Percentiles rank a stretch among this genome's conserved stretches.
phyloP scores from a whole-genome alignment of 2,113 vertebrate genomes.

The Leucoraja erinaceus region DNA sequence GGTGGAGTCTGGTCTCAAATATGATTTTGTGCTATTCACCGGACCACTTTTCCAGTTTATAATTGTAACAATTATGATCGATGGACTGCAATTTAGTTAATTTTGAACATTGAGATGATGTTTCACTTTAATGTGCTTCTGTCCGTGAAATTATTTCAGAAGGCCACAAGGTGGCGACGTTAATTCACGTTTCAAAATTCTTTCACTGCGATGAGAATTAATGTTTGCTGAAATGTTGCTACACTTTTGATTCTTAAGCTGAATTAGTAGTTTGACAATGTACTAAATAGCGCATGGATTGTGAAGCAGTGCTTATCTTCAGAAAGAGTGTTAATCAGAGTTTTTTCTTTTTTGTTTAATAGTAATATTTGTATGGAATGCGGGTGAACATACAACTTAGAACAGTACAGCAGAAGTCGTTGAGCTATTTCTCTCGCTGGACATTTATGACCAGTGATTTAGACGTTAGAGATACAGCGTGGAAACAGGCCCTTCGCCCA shows the following conservation, averaged over 20 bases:
- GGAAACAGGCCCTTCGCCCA: too few relatives aligned
- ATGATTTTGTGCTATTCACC: background rate
- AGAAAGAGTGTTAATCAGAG: background rate
- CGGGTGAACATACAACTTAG: too few relatives aligned
- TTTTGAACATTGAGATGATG: background rate
- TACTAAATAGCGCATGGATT: background rate
- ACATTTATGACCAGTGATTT: too few relatives aligned
- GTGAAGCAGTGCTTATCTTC: background rate
- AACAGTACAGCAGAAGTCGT: too few relatives aligned
- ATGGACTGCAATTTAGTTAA: background rate
- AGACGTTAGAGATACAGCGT: too few relatives aligned
- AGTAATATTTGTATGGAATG: background rate
- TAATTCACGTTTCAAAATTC: background rate
- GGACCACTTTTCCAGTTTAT: background rate
- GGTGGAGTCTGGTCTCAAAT: background rate
- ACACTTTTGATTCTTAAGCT: background rate
- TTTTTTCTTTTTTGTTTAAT: background rate
- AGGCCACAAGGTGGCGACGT: constrained; percentile 13
- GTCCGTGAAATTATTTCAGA: background rate
- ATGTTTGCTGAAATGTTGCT: background rate
- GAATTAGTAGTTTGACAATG: background rate
- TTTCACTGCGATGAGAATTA: background rate
- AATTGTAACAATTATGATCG: background rate
- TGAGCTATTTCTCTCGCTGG: too few relatives aligned
- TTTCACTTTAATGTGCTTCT: background rate